Conservation (phyloP, 2,888 invertebrate genomes). For the Scaptomyza reducta region DNA sequence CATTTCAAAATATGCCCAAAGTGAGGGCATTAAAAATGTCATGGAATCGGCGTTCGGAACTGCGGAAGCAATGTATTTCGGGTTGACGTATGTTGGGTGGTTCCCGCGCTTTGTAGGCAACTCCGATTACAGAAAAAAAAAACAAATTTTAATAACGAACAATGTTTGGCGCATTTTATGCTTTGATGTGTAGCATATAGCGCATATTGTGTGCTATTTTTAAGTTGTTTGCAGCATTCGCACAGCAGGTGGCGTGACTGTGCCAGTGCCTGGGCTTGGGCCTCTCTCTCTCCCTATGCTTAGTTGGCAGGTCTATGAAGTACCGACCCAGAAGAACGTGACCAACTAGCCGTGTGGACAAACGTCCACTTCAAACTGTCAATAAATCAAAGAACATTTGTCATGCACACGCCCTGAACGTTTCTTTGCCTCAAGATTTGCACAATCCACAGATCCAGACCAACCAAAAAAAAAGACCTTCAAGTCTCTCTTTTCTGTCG, state of each 20-base stretch:
- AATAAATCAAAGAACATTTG: constrained; percentile 74
- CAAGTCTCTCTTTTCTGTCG: not conserved
- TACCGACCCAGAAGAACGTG: constrained; percentile 56
- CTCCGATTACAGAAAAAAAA: constrained; percentile 47
- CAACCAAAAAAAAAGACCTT: constrained; percentile 22
- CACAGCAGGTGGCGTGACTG: constrained; percentile 65
- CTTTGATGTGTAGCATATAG: constrained; percentile 46
- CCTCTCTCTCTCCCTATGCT: not conserved
- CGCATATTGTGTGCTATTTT: constrained; percentile 58
- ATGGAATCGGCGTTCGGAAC: constrained; percentile 36
- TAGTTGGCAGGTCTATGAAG: constrained; percentile 31
- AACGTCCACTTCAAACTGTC: constrained; percentile 61
- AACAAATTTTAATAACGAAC: constrained; percentile 12
- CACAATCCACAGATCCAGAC: constrained; percentile 12
- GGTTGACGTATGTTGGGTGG: constrained; percentile 25
- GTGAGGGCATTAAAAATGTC: constrained; percentile 4
- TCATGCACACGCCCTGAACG: constrained; percentile 63
- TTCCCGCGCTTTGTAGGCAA: constrained; percentile 48
- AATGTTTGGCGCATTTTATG: constrained; percentile 42
- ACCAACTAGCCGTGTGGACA: constrained; percentile 61
- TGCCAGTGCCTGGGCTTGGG: constrained; percentile 3
- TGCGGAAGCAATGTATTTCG: constrained; percentile 60
- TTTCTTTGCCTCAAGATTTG: constrained; percentile 35
- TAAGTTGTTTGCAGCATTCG: constrained; percentile 52
- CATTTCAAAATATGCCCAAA: not conserved